Conservation (phyloP, 2,797 vertebrate species). For the Leptatherina wallacei region DNA sequence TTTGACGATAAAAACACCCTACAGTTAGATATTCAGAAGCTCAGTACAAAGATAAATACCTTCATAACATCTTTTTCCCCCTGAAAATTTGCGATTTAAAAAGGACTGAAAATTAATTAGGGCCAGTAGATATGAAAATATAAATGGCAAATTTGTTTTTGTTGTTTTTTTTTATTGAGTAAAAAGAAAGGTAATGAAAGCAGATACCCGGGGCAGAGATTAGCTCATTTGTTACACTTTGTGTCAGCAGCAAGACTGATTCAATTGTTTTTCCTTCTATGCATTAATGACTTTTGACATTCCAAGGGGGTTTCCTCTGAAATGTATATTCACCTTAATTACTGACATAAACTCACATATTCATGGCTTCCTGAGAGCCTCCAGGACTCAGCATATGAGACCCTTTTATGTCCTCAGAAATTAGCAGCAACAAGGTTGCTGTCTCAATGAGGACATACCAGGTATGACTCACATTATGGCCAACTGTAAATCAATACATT, state of each 20-base stretch:
- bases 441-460: neutral
- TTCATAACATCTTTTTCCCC: neutral
- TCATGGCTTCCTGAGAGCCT: slow-evolving; percentile 13
- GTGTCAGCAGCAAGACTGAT: slow-evolving; percentile 17
- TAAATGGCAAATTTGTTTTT: neutral
- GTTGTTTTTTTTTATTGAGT: neutral
- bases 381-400: slow-evolving; percentile 37
- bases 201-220: slow-evolving; percentile 16
- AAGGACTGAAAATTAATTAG: slow-evolving; percentile 1
- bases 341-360: slow-evolving; percentile 33
- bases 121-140: neutral
- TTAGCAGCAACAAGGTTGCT: slow-evolving; percentile 3
- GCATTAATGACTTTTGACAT: slow-evolving; percentile 47
- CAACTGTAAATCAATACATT: slow-evolving; percentile 13
- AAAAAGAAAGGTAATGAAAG: slow-evolving; percentile 5
- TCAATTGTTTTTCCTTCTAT: slow-evolving; percentile 18
- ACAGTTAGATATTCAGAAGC: slow-evolving; percentile 13
- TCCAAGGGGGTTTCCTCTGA: slow-evolving; percentile 17
- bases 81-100: neutral
- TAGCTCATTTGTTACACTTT: slow-evolving; percentile 11
- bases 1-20: slow-evolving; percentile 2
- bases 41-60: slow-evolving; percentile 8
- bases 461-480: slow-evolving; percentile 32
- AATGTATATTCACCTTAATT: slow-evolving; percentile 35
- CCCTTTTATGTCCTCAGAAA: slow-evolving; percentile 32